Percentiles rank a stretch among this genome's conserved stretches.
Conservation (phyloP, 2,888 invertebrate species). For the Calephelis perditalis region DNA sequence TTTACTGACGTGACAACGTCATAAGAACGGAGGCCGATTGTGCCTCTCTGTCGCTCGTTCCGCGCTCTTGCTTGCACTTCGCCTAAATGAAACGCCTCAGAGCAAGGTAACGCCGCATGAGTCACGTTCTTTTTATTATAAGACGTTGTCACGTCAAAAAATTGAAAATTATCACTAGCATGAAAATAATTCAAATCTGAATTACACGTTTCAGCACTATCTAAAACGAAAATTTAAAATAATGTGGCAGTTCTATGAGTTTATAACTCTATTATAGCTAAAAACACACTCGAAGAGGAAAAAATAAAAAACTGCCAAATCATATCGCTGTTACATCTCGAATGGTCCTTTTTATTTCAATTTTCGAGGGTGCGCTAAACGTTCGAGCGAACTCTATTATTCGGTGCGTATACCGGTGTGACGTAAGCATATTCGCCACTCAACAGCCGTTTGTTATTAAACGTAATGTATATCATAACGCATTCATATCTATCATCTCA, state of each 20-base stretch:
- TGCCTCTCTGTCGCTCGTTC: too few species aligned
- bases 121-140: too few species aligned
- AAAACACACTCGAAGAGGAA: conserved; percentile 57
- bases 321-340: conserved; percentile 76
- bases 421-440: conserved; percentile 70
- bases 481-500: conserved; percentile 73
- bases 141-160: too few species aligned
- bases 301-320: conserved; percentile 69
- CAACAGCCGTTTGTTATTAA: conserved; percentile 70
- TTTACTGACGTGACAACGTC: too few species aligned
- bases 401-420: conserved; percentile 58
- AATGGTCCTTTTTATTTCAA: conserved; percentile 73
- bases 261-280: conserved; percentile 52
- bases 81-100: too few species aligned
- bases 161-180: too few species aligned
- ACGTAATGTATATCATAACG: conserved; percentile 71
- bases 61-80: too few species aligned
- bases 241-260: conserved; percentile 37
- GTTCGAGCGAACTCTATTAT: conserved; percentile 75
- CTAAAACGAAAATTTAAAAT: too few species aligned
- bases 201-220: too few species aligned
- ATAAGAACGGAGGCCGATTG: too few species aligned
- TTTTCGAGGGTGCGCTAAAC: conserved; percentile 75
- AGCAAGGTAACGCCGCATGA: too few species aligned
- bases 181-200: too few species aligned